Percentiles rank a stretch among this genome's conserved stretches.
phyloP scores from a whole-genome alignment of 2,888 invertebrate species.

The Tetranychus truncatus region DNA sequence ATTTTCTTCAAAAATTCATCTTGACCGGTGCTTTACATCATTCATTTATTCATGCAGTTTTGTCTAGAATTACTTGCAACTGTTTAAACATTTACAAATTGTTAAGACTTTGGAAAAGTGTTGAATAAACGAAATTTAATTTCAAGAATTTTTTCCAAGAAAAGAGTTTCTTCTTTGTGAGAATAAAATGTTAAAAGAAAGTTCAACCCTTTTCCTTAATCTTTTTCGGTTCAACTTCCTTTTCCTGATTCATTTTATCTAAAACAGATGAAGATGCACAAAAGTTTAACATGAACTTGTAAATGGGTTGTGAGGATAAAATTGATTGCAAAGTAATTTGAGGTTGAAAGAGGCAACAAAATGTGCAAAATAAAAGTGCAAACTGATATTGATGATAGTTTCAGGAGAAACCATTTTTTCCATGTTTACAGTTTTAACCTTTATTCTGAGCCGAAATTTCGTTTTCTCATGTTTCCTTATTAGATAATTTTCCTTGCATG shows the following conservation, averaged over 20 bases:
- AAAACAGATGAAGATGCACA: not conserved
- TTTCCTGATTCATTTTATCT: not conserved
- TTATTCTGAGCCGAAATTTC: not conserved
- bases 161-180: too few relatives aligned
- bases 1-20: too few relatives aligned
- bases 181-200: too few relatives aligned
- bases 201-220: not conserved
- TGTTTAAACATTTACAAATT: too few relatives aligned
- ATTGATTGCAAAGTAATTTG: not conserved
- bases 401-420: not conserved
- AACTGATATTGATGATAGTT: not conserved
- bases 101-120: too few relatives aligned
- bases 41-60: too few relatives aligned
- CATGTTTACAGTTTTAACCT: not conserved
- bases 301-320: not conserved
- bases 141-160: too few relatives aligned
- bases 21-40: too few relatives aligned
- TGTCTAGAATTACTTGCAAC: too few relatives aligned
- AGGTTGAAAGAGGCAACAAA: not conserved
- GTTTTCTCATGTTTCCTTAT: too few relatives aligned
- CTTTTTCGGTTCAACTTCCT: not conserved
- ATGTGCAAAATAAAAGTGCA: not conserved
- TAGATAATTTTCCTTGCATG: too few relatives aligned
- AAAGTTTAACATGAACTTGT: not conserved
- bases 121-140: too few relatives aligned